Conservation (phyloP, 2,888 invertebrate species). For the Andrena praecox region DNA sequence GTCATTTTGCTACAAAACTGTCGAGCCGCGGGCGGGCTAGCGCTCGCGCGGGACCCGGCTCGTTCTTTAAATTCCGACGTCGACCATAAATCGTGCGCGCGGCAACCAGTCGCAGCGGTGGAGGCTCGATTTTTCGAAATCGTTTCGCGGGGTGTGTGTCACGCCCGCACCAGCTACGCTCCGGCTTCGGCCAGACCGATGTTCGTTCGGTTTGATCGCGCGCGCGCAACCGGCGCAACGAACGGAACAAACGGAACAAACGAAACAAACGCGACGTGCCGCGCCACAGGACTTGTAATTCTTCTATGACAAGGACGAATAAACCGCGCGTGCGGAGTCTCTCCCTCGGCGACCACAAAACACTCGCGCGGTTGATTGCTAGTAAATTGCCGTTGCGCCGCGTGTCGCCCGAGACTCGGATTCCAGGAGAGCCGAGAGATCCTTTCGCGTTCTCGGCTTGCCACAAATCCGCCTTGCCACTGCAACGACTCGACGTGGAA, state of each 20-base stretch:
- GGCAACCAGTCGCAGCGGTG: slow-evolving; percentile 6
- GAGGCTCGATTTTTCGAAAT: slow-evolving; percentile 57
- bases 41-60: not conserved
- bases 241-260: no score
- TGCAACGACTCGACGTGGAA: slow-evolving; percentile 13
- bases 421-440: slow-evolving; percentile 42
- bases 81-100: slow-evolving; percentile 53
- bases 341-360: slow-evolving; percentile 83
- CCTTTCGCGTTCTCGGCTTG: slow-evolving; percentile 41
- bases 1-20: slow-evolving; percentile 44
- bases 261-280: slow-evolving; percentile 15
- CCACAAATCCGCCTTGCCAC: slow-evolving; percentile 15
- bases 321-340: slow-evolving; percentile 76
- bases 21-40: slow-evolving; percentile 7
- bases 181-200: not conserved
- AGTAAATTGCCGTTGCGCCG: slow-evolving; percentile 77
- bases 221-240: slow-evolving; percentile 7
- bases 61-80: slow-evolving; percentile 58
- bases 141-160: slow-evolving; percentile 26
- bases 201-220: slow-evolving; percentile 53
- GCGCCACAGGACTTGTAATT: slow-evolving; percentile 76
- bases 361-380: slow-evolving; percentile 83
- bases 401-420: slow-evolving; percentile 45
- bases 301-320: slow-evolving; percentile 81
- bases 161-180: slow-evolving; percentile 9